Base-by-base conservation (phyloP, 2,113 vertebrate genomes). In the Triplophysa rosa region DNA sequence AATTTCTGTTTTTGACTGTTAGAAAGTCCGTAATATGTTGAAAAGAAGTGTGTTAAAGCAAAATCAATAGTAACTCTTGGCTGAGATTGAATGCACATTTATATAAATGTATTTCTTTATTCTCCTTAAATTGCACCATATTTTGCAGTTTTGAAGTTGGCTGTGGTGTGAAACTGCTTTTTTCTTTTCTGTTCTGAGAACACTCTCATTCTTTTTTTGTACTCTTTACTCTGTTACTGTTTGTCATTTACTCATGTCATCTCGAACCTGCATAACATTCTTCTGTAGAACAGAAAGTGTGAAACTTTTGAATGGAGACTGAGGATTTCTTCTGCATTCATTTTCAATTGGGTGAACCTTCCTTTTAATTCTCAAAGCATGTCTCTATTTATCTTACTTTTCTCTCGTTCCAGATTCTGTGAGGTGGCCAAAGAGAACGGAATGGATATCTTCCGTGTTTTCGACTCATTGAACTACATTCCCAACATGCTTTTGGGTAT, bases 381-480 rank as follows among this genome's bases (percentile, higher is more conserved):
- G 6, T 79, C 58, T 72, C 13, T 3, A 29, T 21, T 66, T 24
- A 63, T 21, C 58, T 23, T 19, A 2, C 61, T 59, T 23, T 6
- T 72, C 7, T 37, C 24, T 70, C 1, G 54, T 42, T 13, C 45
- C 87, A 95, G 95, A 87, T 98, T 98, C 90, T 98, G 97, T 21
- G 94, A 98, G 87, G 95, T 96, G 86, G 97, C 97, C 52, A 96
- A 93, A 84, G 96, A 97, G 89, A 98, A 98, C 0, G 97, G 97
- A 58, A 98, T 98, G 97, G 97, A 98, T 67, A 92, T 98, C 76
- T 98, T 98, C 91, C 93, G 96, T 0, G 92, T 98, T 16, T 98
- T 98, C 0, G 97, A 98, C 70, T 96, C 96, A 72, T 89, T 98
- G 52, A 98, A 98, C 88, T 98, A 97, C 87, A 21, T 98, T 33